A percentile compares a stretch with the other conserved stretches of the same genome.
phyloP scores from a whole-genome alignment of 2,797 vertebrate species.

The Aeoliscus strigatus region DNA sequence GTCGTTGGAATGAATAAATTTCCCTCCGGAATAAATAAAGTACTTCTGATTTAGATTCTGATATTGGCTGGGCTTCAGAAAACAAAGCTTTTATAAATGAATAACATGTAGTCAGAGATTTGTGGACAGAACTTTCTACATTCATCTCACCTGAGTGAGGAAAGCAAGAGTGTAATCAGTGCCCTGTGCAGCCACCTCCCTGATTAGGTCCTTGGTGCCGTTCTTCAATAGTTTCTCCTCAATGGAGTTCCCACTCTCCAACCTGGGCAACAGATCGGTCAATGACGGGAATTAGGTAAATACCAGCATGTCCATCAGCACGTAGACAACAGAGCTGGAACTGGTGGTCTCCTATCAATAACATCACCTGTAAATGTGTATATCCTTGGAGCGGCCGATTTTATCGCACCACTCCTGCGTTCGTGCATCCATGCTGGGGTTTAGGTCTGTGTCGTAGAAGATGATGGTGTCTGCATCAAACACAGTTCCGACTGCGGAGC shows the following conservation, averaged over 20 bases:
- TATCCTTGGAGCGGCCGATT: conserved; percentile 90
- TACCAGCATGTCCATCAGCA: neutral
- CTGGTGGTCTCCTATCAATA: neutral
- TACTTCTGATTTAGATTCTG: no score
- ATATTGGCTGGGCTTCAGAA: no score
- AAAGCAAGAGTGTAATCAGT: conserved; percentile 91
- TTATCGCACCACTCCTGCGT: conserved; percentile 95
- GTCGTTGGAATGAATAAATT: no score
- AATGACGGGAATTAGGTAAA: neutral
- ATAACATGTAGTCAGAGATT: no score
- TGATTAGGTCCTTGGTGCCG: conserved; percentile 91
- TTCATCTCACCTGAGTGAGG: conserved; percentile 83
- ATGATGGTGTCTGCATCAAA: conserved; percentile 90
- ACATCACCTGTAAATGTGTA: conserved; percentile 91
- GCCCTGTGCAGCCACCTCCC: conserved; percentile 92
- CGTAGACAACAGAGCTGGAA: neutral
- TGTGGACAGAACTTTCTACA: no score
- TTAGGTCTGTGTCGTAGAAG: conserved; percentile 92
- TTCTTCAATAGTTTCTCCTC: conserved; percentile 94
- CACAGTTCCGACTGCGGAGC: conserved; percentile 82
- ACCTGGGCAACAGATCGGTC: conserved; percentile 56
- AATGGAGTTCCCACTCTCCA: conserved; percentile 91
- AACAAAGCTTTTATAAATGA: no score
- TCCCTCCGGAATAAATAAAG: no score
- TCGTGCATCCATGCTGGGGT: conserved; percentile 89